phyloP scores from a whole-genome alignment of 2,113 vertebrate species.

The Petromus typicus region DNA sequence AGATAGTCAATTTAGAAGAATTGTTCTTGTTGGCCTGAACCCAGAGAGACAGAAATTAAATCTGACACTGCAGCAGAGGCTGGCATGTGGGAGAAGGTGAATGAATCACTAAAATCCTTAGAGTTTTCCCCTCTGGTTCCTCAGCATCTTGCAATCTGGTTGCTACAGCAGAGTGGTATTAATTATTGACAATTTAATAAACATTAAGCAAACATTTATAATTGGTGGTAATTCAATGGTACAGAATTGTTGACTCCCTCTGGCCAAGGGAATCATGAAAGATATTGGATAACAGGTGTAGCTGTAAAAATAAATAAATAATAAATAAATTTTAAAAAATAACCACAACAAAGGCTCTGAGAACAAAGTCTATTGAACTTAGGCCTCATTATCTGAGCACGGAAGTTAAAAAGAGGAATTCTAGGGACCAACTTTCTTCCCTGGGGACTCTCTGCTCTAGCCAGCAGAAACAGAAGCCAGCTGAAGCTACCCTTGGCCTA shows the following conservation, averaged over 20 bases:
- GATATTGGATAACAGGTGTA: neutral
- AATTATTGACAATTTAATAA: conserved; percentile 72
- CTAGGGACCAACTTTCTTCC: neutral
- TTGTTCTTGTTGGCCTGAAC: conserved; percentile 59
- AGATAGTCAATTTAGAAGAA: conserved; percentile 78
- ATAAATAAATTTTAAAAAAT: neutral
- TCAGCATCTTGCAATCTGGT: conserved; percentile 49
- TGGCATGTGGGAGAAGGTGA: conserved; percentile 24
- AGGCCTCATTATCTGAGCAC: neutral
- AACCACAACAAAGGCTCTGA: neutral
- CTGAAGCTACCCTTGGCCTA: neutral
- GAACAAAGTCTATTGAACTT: neutral
- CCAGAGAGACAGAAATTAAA: conserved; percentile 69
- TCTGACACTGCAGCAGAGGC: conserved; percentile 51
- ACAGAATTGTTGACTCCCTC: neutral
- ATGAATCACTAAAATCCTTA: conserved; percentile 48
- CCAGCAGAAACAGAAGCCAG: neutral
- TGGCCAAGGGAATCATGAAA: neutral
- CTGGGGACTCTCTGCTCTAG: neutral
- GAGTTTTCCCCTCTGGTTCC: conserved; percentile 39
- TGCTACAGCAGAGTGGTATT: neutral
- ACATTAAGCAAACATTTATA: conserved; percentile 71
- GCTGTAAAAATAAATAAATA: neutral
- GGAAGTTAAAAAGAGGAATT: neutral
- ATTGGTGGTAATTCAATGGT: conserved; percentile 40